Evolutionary conservation across 2,888 invertebrate genomes (phyloP).

Genomic region (Chrysolina haemoptera): DNA sequence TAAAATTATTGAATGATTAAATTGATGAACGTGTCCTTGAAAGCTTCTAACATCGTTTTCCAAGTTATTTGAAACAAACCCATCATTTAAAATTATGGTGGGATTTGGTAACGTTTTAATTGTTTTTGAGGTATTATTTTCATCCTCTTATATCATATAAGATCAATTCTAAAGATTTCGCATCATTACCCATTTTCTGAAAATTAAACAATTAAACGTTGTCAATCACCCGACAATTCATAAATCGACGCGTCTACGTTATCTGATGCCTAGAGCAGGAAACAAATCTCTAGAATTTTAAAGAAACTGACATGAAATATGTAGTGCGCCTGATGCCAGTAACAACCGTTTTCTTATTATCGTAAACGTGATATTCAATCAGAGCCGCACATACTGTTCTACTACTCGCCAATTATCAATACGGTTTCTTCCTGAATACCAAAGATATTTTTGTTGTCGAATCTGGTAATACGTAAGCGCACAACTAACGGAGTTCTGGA

Average conservation of each 20-base stretch:
- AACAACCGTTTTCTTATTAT: conserved; percentile 1
- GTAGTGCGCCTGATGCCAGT: not conserved
- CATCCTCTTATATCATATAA: too few species aligned
- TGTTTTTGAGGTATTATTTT: too few species aligned
- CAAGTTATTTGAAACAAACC: too few species aligned
- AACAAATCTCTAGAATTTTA: not conserved
- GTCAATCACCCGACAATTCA: not conserved
- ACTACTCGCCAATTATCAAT: not conserved
- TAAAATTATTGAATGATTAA: too few species aligned
- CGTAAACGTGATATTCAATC: not conserved
- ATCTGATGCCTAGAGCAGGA: not conserved
- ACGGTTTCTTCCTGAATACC: conserved; percentile 21
- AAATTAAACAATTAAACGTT: not conserved
- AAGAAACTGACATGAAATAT: not conserved
- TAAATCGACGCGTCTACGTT: not conserved
- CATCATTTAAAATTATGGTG: too few species aligned
- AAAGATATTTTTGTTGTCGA: not conserved
- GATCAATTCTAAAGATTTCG: too few species aligned
- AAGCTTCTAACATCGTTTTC: too few species aligned
- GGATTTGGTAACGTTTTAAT: too few species aligned
- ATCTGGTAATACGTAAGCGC: not conserved
- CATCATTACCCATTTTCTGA: not conserved
- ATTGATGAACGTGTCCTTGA: too few species aligned
- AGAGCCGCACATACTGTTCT: conserved; percentile 9
- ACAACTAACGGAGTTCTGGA: not conserved